These are phyloP conservation scores for Nemurella pictetii DNA, from an alignment of 2,888 invertebrate species.

Conservation along the genomic window DNA sequence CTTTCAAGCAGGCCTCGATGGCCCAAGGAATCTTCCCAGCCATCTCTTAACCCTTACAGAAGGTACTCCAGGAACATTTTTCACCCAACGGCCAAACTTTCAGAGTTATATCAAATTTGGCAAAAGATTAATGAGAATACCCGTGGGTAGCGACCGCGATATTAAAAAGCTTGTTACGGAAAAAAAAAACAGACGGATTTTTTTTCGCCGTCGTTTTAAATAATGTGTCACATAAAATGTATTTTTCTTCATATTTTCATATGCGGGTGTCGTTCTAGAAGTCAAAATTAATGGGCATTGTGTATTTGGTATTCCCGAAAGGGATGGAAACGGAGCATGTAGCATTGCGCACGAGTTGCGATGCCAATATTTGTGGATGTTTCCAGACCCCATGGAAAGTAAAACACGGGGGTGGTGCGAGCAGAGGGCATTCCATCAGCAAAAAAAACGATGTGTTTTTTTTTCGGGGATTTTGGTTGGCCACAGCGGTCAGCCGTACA, in stretches of 20 bases:
- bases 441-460: neutral
- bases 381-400: neutral
- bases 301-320: neutral
- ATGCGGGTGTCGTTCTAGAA: neutral
- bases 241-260: neutral
- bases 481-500: neutral
- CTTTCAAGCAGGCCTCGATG: constrained; percentile 16
- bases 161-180: constrained; percentile 1
- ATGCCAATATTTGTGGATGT: neutral
- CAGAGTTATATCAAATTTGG: neutral
- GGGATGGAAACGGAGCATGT: neutral
- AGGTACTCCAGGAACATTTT: neutral
- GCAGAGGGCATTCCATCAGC: neutral
- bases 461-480: neutral
- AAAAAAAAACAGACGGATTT: neutral
- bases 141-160: neutral
- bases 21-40: neutral
- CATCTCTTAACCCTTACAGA: neutral
- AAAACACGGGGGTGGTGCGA: neutral
- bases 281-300: neutral
- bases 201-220: neutral
- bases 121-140: constrained; percentile 22
- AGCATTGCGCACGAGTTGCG: neutral
- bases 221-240: neutral
- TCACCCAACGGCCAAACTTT: neutral